phyloP scores from a whole-genome alignment of 2,113 vertebrate species.

The Ophthalmolycus amberensis region DNA sequence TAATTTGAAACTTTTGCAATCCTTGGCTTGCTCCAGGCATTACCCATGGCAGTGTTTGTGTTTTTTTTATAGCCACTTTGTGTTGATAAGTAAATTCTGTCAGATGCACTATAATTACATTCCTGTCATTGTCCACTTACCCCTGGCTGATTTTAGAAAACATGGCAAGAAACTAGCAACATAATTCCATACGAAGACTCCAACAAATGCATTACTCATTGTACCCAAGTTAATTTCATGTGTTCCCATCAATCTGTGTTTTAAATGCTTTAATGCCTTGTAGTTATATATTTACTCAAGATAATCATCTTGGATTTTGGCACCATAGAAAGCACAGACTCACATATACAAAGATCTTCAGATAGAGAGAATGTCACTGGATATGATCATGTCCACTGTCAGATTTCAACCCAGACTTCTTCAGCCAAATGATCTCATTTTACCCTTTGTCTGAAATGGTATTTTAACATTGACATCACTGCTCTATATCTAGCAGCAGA shows the following conservation, averaged over 20 bases:
- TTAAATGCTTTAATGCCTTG: not conserved
- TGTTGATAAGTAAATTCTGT: slow-evolving; percentile 36
- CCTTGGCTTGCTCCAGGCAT: not conserved
- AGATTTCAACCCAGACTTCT: slow-evolving; percentile 12
- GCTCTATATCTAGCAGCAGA: not conserved
- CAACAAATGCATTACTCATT: not conserved
- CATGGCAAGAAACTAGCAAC: not conserved
- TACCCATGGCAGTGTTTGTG: not conserved
- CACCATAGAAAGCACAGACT: not conserved
- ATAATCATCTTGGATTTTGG: not conserved
- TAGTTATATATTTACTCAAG: not conserved
- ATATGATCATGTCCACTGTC: not conserved
- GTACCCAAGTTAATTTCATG: not conserved
- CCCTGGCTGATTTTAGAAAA: slow-evolving; percentile 16
- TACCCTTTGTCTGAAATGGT: slow-evolving; percentile 22
- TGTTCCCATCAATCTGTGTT: not conserved
- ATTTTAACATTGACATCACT: slow-evolving; percentile 31
- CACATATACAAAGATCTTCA: not conserved
- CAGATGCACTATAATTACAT: slow-evolving; percentile 37
- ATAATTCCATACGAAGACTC: not conserved
- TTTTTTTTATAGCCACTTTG: slow-evolving; percentile 14
- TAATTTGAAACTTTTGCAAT: slow-evolving; percentile 3
- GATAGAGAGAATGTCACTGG: not conserved
- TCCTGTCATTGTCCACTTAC: slow-evolving; percentile 29
- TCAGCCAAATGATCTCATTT: slow-evolving; percentile 28